Conservation (phyloP, 2,797 vertebrate species). For the Lacerta agilis region DNA sequence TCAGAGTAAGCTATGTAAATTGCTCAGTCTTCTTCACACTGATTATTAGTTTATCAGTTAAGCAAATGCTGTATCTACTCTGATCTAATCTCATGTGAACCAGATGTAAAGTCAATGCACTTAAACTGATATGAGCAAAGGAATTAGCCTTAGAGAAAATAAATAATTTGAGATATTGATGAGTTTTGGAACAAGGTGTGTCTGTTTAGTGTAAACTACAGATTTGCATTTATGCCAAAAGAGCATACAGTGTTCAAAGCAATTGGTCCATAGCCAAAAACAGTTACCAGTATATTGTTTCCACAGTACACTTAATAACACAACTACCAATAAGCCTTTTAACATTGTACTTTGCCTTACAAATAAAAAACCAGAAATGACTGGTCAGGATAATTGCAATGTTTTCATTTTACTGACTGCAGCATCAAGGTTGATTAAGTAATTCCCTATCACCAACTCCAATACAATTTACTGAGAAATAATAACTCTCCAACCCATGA, state of each 20-base stretch:
- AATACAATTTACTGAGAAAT: slow-evolving; percentile 54
- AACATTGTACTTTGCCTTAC: slow-evolving; percentile 54
- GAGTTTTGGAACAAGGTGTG: slow-evolving; percentile 29
- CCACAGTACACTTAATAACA: slow-evolving; percentile 54
- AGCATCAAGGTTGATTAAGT: slow-evolving; percentile 57
- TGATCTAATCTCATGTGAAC: slow-evolving; percentile 45
- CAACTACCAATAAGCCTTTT: slow-evolving; percentile 49
- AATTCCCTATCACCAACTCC: slow-evolving; percentile 40
- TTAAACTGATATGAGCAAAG: slow-evolving; percentile 52
- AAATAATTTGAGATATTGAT: slow-evolving; percentile 36
- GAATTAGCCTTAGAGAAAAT: slow-evolving; percentile 30
- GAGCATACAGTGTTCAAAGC: slow-evolving; percentile 38
- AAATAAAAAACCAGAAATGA: slow-evolving; percentile 45
- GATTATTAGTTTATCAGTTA: neutral
- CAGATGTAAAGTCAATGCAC: slow-evolving; percentile 53
- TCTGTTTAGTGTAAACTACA: slow-evolving; percentile 51
- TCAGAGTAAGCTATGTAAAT: neutral
- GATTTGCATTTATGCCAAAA: slow-evolving; percentile 51
- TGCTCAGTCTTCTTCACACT: neutral
- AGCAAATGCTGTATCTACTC: neutral
- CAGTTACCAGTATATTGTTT: slow-evolving; percentile 42
- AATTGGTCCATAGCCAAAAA: slow-evolving; percentile 41
- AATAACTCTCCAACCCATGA: slow-evolving; percentile 48
- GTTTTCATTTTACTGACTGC: slow-evolving; percentile 58
- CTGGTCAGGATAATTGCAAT: slow-evolving; percentile 32